Base-by-base conservation (phyloP, 2,888 invertebrate species). In the Ariolimax columbianus region DNA sequence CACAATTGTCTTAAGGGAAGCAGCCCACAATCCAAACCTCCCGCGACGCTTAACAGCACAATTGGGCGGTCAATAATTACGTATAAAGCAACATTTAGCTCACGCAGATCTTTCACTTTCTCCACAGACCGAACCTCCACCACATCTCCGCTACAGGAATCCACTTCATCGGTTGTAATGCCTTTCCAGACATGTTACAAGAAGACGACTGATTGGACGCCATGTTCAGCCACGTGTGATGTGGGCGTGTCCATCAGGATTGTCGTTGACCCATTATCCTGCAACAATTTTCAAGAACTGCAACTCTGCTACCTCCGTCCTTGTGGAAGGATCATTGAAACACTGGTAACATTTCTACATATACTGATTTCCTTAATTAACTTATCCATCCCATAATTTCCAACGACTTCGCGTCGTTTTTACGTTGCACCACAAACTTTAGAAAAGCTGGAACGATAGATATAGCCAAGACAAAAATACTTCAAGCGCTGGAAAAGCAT, bases 261-360 rank as follows among this genome's bases (percentile, higher is more conserved):
- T 89, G 95, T 96, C 38, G 96, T 95, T 91, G 94, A 95, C 89
- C 96, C 96, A 91, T 95, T 95, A 68, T 95, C 95, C 86, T 96
- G 96, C 91, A 95, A 95, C 87, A 94, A 95, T 86, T 94, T 95
- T 88, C 95, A 95, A 89, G 96, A 96, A 93, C 95, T 95, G 55
- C 95, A 96, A 82, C 94, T 96, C 70, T 96, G 96, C 92, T 96
- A 96, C 93, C 95, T 96, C 88, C 94, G 96, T 91, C 95, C 95
- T 0, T 95, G 95, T 90, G 91, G 89, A 43, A 77, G 77, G 47
- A 79, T 30, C 47, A n/a, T 47, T 9, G 73, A 47, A 38, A 75
- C 73, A 23, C 40, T 63, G 43, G 72, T 72, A 72, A 72, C 3
- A 4, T 0, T 38, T 19, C 11, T 4, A 7, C 19, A 19, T 55